These are phyloP conservation scores for Conomelus anceps DNA, from an alignment of 2,888 invertebrate genomes.

Conservation along the genomic window DNA sequence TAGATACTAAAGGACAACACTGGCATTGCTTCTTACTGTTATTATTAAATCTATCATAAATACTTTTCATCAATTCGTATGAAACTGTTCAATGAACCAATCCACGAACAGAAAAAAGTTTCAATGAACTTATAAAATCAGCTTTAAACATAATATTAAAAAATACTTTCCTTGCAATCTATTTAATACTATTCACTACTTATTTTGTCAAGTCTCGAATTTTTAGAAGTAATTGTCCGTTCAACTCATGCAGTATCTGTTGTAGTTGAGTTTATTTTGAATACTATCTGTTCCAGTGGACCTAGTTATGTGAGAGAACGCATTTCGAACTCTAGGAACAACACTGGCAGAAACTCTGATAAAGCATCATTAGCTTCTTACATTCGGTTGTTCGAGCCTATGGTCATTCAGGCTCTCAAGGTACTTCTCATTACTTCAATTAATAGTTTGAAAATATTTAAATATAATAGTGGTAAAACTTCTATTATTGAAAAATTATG, in stretches of 20 bases:
- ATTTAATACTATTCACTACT: too few species aligned
- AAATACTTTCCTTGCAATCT: neutral
- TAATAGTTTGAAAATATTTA: neutral
- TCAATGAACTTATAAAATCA: neutral
- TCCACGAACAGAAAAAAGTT: neutral
- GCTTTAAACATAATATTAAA: too few species aligned
- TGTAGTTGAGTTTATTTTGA: neutral
- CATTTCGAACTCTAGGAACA: conserved; percentile 41
- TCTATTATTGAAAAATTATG: neutral
- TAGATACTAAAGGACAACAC: too few species aligned
- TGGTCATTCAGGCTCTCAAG: conserved; percentile 88
- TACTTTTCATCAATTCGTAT: too few species aligned
- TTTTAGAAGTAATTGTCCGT: too few species aligned
- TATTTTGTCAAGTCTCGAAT: too few species aligned
- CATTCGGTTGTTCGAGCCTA: conserved; percentile 88
- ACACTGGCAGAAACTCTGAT: conserved; percentile 39
- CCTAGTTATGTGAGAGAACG: conserved; percentile 40
- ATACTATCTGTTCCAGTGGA: neutral
- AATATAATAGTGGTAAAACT: neutral
- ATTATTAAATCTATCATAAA: too few species aligned
- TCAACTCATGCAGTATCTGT: too few species aligned
- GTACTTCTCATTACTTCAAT: conserved; percentile 43
- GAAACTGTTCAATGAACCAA: neutral
- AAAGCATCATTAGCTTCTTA: conserved; percentile 63
- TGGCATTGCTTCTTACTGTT: too few species aligned